Base-by-base conservation (phyloP, 1,140 invertebrate species). In the Sycophila sp. region DNA sequence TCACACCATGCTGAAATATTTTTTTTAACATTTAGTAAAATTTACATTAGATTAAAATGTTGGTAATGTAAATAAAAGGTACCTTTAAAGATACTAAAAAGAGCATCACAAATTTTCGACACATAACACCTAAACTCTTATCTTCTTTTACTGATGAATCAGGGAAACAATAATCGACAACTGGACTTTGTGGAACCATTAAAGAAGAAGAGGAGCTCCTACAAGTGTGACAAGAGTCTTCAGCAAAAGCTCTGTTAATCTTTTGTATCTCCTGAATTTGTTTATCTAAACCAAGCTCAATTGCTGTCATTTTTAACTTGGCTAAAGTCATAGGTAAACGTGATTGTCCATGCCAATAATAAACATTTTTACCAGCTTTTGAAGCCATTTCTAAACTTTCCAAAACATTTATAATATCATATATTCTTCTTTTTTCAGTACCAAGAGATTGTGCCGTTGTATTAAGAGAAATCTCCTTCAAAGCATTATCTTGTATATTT, bases 371-470 rank as follows among this genome's bases (percentile, higher is more conserved):
- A 36, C 87, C 85, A 75, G 88, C 87, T 73, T 90, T 87, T 11
- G 89, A 89, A 26, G 92, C 89, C 84, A 92, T 91, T 77, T 92
- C 89, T 74, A 93, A 87, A 78, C 91, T 91, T 79, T 93, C 92
- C 55, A 93, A 80, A 55, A 93, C 91, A 85, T 93, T 93, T 36
- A 93, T 91, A 68, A 93, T 93, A 76, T 93, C 92, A 85, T 93
- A 93, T 80, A 93, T 91, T 78, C 92, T 87, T 51, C 92, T 80
- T 75, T 92, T 89, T 79, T 92, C 91, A 10, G 89, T 89, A 6
- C 87, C 88, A 66, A 90, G 71, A 49, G 79, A 76, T 71, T 85
- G 82, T 68, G 89, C 88, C 30, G 89, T 87, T 66, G 81, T 85
- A 75, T 89, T 88, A 71, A 90, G 77, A 64, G 88, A 88, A 68